Conservation (phyloP, 2,113 vertebrate genomes). For the Rynchops niger region DNA sequence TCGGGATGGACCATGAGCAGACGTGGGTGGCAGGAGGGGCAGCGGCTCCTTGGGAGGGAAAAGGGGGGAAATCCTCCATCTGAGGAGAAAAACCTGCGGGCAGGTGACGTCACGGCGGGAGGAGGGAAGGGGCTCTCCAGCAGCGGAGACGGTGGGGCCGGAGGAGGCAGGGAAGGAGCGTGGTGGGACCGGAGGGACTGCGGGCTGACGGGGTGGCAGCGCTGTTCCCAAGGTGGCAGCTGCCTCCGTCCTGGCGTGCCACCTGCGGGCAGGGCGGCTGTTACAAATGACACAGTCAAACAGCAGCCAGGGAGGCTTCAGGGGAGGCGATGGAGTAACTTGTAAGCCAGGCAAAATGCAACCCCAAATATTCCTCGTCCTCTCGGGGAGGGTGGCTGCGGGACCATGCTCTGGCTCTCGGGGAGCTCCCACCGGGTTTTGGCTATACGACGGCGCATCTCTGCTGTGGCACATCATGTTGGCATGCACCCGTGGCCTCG, state of each 20-base stretch:
- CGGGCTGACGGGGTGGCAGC: neutral
- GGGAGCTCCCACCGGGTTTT: neutral
- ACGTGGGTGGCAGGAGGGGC: neutral
- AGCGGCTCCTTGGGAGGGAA: neutral
- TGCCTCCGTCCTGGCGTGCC: neutral
- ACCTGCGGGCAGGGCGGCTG: neutral
- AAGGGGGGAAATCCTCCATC: neutral
- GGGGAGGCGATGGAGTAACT: accelerated
- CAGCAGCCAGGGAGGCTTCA: neutral
- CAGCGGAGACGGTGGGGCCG: neutral
- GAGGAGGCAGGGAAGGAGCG: neutral
- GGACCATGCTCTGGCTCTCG: accelerated
- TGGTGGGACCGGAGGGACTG: neutral
- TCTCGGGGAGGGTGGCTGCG: neutral
- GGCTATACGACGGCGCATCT: neutral
- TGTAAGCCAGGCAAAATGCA: accelerated
- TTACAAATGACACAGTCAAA: neutral
- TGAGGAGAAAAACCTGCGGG: neutral
- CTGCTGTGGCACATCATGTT: accelerated
- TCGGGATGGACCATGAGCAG: neutral
- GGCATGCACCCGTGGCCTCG: neutral
- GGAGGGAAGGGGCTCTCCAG: neutral
- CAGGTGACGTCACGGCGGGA: neutral
- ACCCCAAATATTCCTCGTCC: neutral
- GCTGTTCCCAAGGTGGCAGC: neutral